phyloP scores from a whole-genome alignment of 2,797 vertebrate species.

The Chaenodraco wilsoni region DNA sequence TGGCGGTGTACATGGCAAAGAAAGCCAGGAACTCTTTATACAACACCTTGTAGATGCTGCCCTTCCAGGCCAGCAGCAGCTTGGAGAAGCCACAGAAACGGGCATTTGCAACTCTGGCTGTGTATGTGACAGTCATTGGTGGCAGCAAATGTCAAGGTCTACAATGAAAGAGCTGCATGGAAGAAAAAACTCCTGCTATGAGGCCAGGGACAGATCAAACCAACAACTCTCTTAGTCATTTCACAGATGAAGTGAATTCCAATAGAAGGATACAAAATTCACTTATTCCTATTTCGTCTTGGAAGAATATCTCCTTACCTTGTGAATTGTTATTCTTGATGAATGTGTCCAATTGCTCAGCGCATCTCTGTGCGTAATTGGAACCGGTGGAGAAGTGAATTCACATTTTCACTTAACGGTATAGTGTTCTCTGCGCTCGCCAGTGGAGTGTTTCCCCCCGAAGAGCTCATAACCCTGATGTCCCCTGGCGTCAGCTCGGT shows the following conservation, averaged over 20 bases:
- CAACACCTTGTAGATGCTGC: slow-evolving; percentile 95
- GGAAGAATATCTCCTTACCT: slow-evolving; percentile 45
- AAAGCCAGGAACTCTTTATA: slow-evolving; percentile 94
- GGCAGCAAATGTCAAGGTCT: slow-evolving; percentile 9
- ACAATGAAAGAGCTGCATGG: slow-evolving; percentile 8
- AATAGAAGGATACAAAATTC: rapidly evolving
- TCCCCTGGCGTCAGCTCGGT: slow-evolving; percentile 47
- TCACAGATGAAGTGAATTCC: background rate
- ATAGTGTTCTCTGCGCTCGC: background rate
- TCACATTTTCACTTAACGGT: slow-evolving; percentile 34
- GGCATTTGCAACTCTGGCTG: slow-evolving; percentile 91
- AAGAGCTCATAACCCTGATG: slow-evolving; percentile 35
- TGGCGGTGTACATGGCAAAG: slow-evolving; percentile 87
- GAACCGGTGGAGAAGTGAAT: slow-evolving; percentile 40
- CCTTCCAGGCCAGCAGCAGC: slow-evolving; percentile 91
- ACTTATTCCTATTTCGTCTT: background rate
- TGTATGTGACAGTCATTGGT: slow-evolving; percentile 94
- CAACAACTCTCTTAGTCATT: background rate
- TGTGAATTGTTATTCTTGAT: background rate
- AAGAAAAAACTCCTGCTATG: slow-evolving; percentile 1
- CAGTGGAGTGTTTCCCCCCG: slow-evolving; percentile 1
- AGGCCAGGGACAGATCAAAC: slow-evolving; percentile 2
- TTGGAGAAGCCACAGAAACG: slow-evolving; percentile 95
- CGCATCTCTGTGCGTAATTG: slow-evolving; percentile 53
- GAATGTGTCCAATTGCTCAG: slow-evolving; percentile 33